phyloP scores from a whole-genome alignment of 2,113 vertebrate species.

The Talpa occidentalis region DNA sequence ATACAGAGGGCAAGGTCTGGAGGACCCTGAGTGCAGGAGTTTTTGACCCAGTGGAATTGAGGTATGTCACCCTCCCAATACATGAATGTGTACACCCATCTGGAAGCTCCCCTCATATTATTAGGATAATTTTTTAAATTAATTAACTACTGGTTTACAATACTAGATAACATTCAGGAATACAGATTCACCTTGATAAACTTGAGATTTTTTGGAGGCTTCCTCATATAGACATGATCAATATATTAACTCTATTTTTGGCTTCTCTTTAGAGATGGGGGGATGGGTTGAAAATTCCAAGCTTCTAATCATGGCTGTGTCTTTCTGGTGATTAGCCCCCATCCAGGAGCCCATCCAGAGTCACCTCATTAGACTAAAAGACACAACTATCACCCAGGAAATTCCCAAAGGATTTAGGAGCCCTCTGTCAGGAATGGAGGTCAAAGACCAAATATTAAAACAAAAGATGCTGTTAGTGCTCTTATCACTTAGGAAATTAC shows the following conservation, averaged over 20 bases:
- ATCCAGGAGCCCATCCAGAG: neutral
- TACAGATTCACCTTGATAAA: no score
- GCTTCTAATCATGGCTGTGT: neutral
- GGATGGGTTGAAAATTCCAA: neutral
- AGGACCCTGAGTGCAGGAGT: neutral
- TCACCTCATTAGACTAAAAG: neutral
- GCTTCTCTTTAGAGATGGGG: neutral
- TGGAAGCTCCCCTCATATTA: neutral
- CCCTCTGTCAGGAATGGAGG: neutral
- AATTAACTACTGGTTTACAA: no score
- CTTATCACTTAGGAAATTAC: neutral
- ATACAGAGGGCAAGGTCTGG: neutral
- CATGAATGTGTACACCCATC: neutral
- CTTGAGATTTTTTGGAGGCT: neutral
- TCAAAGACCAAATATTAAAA: conserved; percentile 47
- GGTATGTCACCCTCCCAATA: neutral
- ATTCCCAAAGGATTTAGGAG: conserved; percentile 13
- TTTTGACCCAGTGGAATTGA: neutral
- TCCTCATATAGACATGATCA: neutral
- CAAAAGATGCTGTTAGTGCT: neutral
- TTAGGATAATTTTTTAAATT: no score
- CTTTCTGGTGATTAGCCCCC: neutral
- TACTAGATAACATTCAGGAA: no score
- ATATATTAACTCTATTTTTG: neutral
- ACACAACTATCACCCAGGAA: neutral